phyloP scores from a whole-genome alignment of 2,888 invertebrate genomes.

The Sympetrum striolatum region DNA sequence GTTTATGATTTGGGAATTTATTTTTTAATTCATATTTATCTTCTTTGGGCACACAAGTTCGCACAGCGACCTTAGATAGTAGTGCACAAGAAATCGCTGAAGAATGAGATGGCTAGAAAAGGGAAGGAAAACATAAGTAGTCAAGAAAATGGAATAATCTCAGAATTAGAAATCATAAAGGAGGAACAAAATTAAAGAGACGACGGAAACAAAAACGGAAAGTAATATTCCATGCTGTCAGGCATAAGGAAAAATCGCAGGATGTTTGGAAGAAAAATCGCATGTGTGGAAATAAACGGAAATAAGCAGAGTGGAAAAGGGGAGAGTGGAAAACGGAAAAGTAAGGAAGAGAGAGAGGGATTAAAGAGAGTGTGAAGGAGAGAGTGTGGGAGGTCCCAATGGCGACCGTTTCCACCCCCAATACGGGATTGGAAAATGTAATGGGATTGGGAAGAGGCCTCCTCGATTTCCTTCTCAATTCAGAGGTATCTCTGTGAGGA shows the following conservation, averaged over 20 bases:
- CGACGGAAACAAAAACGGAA: not conserved
- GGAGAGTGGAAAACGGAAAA: not conserved
- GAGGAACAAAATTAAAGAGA: not conserved
- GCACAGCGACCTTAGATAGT: too few species aligned
- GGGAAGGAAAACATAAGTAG: too few species aligned
- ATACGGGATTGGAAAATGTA: not conserved
- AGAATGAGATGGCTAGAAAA: too few species aligned
- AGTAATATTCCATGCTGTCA: too few species aligned
- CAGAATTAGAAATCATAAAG: not conserved
- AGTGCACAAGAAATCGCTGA: too few species aligned
- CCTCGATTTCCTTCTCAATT: too few species aligned
- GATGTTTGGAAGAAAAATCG: not conserved
- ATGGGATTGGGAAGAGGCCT: not conserved
- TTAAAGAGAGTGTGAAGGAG: not conserved
- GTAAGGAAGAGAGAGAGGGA: not conserved
- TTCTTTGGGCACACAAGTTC: too few species aligned
- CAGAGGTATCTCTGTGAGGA: too few species aligned
- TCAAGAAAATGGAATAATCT: not conserved
- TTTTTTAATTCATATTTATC: too few species aligned
- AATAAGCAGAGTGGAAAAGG: not conserved
- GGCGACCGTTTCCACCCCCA: not conserved
- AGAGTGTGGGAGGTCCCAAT: not conserved
- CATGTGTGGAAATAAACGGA: not conserved
- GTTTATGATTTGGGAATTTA: too few species aligned
- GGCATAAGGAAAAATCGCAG: too few species aligned